Conservation (phyloP, 2,797 vertebrate species). For the Urocyon cinereoargenteus region DNA sequence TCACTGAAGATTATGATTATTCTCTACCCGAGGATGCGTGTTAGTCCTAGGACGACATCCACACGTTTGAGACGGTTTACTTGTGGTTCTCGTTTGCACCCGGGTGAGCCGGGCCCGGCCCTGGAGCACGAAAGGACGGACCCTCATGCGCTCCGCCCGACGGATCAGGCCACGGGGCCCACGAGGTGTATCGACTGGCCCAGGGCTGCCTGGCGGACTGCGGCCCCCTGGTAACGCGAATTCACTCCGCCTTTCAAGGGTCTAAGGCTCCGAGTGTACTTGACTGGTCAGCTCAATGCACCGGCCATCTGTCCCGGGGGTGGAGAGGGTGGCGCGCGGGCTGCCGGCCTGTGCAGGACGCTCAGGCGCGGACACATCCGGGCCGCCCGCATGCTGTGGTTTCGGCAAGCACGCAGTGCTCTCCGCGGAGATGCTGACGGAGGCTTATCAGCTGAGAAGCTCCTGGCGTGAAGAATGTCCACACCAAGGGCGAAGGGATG, state of each 20-base stretch:
- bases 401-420: fast-evolving
- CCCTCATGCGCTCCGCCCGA: too few relatives aligned
- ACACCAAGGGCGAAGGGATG: fast-evolving
- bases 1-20: not conserved
- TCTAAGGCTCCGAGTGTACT: not conserved
- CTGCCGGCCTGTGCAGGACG: fast-evolving
- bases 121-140: not conserved
- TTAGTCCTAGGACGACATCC: not conserved
- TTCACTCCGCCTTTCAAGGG: not conserved
- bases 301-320: not conserved
- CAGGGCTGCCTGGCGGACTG: not conserved
- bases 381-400: fast-evolving
- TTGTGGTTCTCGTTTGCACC: fast-evolving
- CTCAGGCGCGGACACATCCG: fast-evolving
- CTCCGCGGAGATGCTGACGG: fast-evolving
- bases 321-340: fast-evolving
- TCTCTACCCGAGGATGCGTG: not conserved
- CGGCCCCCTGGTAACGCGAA: not conserved
- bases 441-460: fast-evolving
- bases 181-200: not conserved
- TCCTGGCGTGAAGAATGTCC: fast-evolving
- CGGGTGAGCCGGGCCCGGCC: fast-evolving
- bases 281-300: not conserved
- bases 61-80: fast-evolving
- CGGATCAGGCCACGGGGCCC: not conserved